Evolutionary conservation across 92 coral and sea anemone genomes (phyloP).

Genomic region (Porites evermanni): DNA sequence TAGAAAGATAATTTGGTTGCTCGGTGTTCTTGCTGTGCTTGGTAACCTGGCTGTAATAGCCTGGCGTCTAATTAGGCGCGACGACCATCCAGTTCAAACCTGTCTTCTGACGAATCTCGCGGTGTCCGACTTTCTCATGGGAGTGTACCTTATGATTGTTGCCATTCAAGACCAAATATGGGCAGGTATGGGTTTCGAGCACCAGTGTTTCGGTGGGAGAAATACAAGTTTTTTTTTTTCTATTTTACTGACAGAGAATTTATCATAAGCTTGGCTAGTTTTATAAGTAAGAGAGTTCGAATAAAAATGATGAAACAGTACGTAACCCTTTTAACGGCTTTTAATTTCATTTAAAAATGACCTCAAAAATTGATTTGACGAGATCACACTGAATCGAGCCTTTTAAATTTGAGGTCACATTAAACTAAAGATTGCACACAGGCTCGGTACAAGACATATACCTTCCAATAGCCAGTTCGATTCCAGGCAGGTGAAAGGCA

Average conservation of each 20-base stretch:
- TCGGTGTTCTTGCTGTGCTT: conserved; percentile 62
- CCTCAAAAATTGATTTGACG: too few relatives aligned
- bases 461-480: too few relatives aligned
- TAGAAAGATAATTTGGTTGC: conserved; percentile 66
- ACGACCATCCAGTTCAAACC: conserved; percentile 70
- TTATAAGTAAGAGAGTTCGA: background rate
- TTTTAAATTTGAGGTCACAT: too few relatives aligned
- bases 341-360: too few relatives aligned
- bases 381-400: too few relatives aligned
- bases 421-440: too few relatives aligned
- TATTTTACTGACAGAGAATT: background rate
- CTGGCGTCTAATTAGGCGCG: conserved; percentile 58
- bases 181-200: conserved; percentile 14
- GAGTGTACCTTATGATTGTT: conserved; percentile 64
- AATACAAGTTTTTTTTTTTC: too few relatives aligned
- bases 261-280: background rate
- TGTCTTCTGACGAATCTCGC: conserved; percentile 78
- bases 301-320: background rate
- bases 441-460: too few relatives aligned
- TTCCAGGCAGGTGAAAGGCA: too few relatives aligned
- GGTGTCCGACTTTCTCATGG: conserved; percentile 68
- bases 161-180: conserved; percentile 59
- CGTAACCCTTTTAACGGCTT: background rate
- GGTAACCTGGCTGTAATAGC: conserved; percentile 66
- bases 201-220: background rate